A percentile compares a stretch with the other conserved stretches of the same genome.
Conservation (phyloP, 2,797 vertebrate genomes). For the Sebastes nivosus region DNA sequence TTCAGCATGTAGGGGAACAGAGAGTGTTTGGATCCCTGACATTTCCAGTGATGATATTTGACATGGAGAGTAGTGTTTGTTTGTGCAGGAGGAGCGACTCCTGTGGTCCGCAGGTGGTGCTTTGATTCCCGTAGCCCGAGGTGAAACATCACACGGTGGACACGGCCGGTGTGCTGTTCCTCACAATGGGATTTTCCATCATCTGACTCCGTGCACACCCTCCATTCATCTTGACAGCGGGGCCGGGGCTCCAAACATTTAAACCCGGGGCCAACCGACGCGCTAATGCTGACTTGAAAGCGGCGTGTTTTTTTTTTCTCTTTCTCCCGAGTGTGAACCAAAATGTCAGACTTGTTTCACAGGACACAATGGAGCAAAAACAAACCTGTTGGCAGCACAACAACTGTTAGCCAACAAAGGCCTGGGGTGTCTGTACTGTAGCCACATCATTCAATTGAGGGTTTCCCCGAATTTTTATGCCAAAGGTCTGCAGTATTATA, state of each 20-base stretch:
- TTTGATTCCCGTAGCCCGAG: conserved; percentile 64
- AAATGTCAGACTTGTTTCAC: conserved; percentile 27
- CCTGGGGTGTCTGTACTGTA: not conserved
- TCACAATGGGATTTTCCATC: conserved; percentile 44
- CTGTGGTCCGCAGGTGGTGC: conserved; percentile 57
- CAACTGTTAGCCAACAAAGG: not conserved
- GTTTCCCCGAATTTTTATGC: not conserved
- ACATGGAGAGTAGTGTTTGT: conserved; percentile 42
- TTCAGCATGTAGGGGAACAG: not conserved
- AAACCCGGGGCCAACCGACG: not conserved
- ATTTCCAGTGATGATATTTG: conserved; percentile 43
- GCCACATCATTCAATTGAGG: not conserved
- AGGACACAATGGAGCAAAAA: conserved; percentile 6
- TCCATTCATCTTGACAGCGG: conserved; percentile 47
- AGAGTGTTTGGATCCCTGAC: conserved; percentile 18
- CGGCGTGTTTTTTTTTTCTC: not conserved
- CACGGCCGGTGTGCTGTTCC: conserved; percentile 25
- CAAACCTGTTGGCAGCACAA: not conserved
- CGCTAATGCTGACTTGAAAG: conserved; percentile 2
- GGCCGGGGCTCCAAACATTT: conserved; percentile 8
- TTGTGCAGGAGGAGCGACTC: conserved; percentile 31
- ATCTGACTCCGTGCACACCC: conserved; percentile 24
- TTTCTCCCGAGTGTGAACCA: not conserved
- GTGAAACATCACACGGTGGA: conserved; percentile 54
- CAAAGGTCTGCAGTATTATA: not conserved